Conservation (phyloP, 2,888 invertebrate genomes). For the Phalera bucephala region DNA sequence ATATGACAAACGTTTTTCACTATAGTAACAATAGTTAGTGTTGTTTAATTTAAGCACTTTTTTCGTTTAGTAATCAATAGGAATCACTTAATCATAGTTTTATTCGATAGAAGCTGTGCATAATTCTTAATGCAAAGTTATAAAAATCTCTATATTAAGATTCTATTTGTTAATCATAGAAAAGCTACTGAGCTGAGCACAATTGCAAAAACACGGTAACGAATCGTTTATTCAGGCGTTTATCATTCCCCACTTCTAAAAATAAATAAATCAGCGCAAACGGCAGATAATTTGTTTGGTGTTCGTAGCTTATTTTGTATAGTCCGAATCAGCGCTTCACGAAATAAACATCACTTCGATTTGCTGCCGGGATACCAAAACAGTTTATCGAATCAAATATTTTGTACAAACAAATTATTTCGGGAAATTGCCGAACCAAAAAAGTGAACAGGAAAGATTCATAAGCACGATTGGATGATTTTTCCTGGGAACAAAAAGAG, state of each 20-base stretch:
- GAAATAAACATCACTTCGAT: conserved; percentile 45
- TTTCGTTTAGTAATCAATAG: too few species aligned
- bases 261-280: conserved; percentile 43
- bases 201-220: too few species aligned
- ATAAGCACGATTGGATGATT: conserved; percentile 54
- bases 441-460: conserved; percentile 51
- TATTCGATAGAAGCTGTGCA: too few species aligned
- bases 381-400: conserved; percentile 60
- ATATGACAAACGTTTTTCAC: too few species aligned
- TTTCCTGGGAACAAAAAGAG: conserved; percentile 54
- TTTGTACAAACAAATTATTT: conserved; percentile 54
- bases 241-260: conserved; percentile 22
- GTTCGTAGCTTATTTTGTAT: conserved; percentile 41
- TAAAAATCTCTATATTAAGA: too few species aligned
- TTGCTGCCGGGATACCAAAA: conserved; percentile 38
- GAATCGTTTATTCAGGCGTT: conserved; percentile 4
- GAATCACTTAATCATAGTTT: too few species aligned
- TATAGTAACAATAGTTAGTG: too few species aligned
- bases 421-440: conserved; percentile 35
- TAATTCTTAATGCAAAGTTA: too few species aligned
- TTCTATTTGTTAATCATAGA: too few species aligned
- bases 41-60: too few species aligned
- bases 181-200: too few species aligned
- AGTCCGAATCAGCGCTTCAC: conserved; percentile 45
- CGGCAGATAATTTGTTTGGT: conserved; percentile 50